These are phyloP conservation scores for Drosophila pandora DNA, from an alignment of 1,140 invertebrate species.

Conservation along the genomic window DNA sequence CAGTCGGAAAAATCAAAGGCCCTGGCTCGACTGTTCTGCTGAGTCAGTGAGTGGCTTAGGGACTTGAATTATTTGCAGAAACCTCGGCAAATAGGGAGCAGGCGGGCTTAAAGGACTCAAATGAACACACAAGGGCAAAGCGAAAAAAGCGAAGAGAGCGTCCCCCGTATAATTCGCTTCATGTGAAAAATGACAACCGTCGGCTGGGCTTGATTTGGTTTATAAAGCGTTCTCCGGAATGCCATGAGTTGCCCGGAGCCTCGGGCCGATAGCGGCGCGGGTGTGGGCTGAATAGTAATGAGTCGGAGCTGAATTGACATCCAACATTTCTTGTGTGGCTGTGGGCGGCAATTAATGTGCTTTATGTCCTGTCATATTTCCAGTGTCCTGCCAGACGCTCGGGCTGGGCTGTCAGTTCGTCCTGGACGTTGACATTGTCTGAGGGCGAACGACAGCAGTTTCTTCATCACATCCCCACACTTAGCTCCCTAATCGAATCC, in stretches of 20 bases:
- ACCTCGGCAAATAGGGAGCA: slow-evolving; percentile 31
- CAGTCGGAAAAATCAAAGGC: slow-evolving; percentile 44
- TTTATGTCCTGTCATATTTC: slow-evolving; percentile 70
- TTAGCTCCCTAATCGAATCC: slow-evolving; percentile 38
- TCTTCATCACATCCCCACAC: neutral
- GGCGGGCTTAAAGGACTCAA: slow-evolving; percentile 10
- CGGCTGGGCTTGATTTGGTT: slow-evolving; percentile 64
- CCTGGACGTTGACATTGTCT: slow-evolving; percentile 56
- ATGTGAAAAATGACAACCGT: slow-evolving; percentile 77
- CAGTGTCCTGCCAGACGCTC: slow-evolving; percentile 7
- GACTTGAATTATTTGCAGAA: slow-evolving; percentile 60
- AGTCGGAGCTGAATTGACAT: slow-evolving; percentile 52
- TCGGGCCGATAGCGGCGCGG: neutral
- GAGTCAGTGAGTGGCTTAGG: slow-evolving; percentile 62
- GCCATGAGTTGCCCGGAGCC: slow-evolving; percentile 16
- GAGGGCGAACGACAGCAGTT: slow-evolving; percentile 5
- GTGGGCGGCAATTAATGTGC: slow-evolving; percentile 71
- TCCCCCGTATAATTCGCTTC: slow-evolving; percentile 40
- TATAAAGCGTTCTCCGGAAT: slow-evolving; percentile 40
- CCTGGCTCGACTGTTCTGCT: slow-evolving; percentile 52
- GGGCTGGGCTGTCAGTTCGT: slow-evolving; percentile 27
- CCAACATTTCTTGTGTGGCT: slow-evolving; percentile 23
- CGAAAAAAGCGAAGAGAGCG: slow-evolving; percentile 1
- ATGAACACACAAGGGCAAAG: slow-evolving; percentile 8
- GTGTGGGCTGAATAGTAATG: slow-evolving; percentile 76